phyloP scores from a whole-genome alignment of 1,140 invertebrate genomes.

The Stegodyphus mimosarum region DNA sequence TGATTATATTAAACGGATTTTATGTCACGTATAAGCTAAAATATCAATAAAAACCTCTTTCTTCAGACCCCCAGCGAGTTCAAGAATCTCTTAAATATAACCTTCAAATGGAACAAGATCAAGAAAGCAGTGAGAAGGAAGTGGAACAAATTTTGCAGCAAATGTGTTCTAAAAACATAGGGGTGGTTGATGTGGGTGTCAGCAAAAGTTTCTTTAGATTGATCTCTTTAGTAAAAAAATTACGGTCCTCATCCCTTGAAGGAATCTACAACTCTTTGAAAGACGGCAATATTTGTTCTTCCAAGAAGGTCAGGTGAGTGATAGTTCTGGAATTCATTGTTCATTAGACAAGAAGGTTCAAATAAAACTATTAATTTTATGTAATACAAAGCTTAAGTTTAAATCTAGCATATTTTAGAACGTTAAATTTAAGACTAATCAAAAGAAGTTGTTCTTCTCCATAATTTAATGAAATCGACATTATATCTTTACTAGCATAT shows the following conservation, averaged over 20 bases:
- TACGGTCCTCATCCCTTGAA: constrained; percentile 2
- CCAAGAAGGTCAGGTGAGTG: constrained; percentile 27
- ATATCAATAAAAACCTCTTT: too few species aligned
- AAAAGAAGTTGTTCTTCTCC: too few species aligned
- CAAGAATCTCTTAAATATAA: constrained; percentile 16
- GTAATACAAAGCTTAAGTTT: not conserved
- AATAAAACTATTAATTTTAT: not conserved
- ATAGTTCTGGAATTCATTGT: not conserved
- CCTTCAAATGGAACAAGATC: not conserved
- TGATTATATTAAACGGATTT: too few species aligned
- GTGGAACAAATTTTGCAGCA: not conserved
- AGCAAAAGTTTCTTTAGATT: constrained; percentile 28
- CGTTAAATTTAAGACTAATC: too few species aligned
- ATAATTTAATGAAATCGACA: too few species aligned
- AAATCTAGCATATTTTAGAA: too few species aligned
- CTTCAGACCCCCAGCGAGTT: not conserved
- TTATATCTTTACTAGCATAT: too few species aligned
- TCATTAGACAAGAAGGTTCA: not conserved
- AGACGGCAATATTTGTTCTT: constrained; percentile 18
- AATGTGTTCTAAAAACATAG: constrained; percentile 4
- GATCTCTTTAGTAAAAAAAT: not conserved
- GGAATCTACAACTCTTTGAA: constrained; percentile 23
- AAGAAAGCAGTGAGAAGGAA: not conserved
- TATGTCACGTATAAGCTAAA: too few species aligned
- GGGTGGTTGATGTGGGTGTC: not conserved